Base-by-base conservation (phyloP, 2,113 vertebrate genomes). In the Anoplopoma fimbria region DNA sequence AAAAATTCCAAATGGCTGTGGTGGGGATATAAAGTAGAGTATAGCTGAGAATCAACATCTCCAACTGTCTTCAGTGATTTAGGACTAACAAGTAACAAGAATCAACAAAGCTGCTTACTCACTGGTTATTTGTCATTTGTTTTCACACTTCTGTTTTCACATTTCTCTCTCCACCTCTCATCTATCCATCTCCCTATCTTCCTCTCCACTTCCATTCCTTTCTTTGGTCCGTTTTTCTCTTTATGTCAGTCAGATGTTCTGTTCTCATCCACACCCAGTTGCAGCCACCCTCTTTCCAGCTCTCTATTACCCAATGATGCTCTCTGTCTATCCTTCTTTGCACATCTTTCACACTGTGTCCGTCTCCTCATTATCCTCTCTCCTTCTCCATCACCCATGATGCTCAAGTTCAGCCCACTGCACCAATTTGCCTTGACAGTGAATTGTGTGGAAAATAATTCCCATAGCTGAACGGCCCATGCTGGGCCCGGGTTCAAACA, bases 361-460 rank as follows among this genome's bases (percentile, higher is more conserved):
- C 71, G 51, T 71, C 77, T 79, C 69, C 85, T 90, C 83, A 88
- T 90, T 90, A 92, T 72, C 70, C 67, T 36, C 51, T 82, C 49
- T 77, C 82, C 19, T 47, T 65, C 69, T 80, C 85, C 84, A 88
- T 93, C 62, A 77, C 67, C 72, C 75, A 77, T 33, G n/a, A 86
- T 81, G 77, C 78, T 81, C 63, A 65, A 62, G 49, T 89, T 90
- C 80, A 76, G 75, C 71, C 81, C 74, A 63, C 74, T 80, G 86
- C 87, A 85, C 77, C 80, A 90, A 88, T 89, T 88, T 90, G 71
- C 73, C 77, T 73, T 38, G 88, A 91, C 86, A 88, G 76, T 61
- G 72, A 88, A 85, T 82, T 85, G 82, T 85, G 90, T 84, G 33
- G 27, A 87, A 89, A 87, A 87, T 87, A 85, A 91, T 89, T 88